Evolutionary conservation across 2,797 vertebrate species (phyloP).

Genomic region (Lacerta agilis): DNA sequence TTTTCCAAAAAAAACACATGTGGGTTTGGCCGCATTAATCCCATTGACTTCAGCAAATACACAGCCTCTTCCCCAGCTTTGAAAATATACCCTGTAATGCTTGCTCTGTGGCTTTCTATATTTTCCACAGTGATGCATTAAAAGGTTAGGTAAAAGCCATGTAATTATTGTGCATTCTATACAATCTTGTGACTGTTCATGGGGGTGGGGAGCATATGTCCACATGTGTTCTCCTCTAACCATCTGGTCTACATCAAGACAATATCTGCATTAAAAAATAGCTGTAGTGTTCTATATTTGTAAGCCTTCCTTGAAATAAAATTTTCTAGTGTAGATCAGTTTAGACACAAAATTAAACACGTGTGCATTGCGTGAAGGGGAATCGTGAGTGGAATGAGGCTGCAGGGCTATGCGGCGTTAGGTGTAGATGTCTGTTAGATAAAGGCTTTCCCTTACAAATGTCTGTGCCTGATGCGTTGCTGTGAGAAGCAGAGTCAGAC

Average conservation of each 20-base stretch:
- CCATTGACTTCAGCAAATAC: constrained; percentile 23
- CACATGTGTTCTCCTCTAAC: not conserved
- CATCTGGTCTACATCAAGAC: constrained; percentile 34
- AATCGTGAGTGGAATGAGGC: not conserved
- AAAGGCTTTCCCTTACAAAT: not conserved
- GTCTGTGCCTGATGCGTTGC: not conserved
- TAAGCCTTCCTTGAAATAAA: constrained; percentile 28
- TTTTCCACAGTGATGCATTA: constrained; percentile 29
- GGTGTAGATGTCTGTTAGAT: not conserved
- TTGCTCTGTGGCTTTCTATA: not conserved
- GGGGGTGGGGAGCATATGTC: constrained; percentile 11
- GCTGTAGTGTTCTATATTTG: constrained; percentile 32
- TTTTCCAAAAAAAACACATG: constrained; percentile 13
- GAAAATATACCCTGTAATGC: constrained; percentile 17
- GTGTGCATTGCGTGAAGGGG: not conserved
- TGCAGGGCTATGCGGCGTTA: not conserved
- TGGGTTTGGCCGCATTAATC: constrained; percentile 25
- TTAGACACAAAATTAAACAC: constrained; percentile 9
- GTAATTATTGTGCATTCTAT: constrained; percentile 36
- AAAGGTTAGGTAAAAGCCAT: constrained; percentile 24
- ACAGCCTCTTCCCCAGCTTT: constrained; percentile 28
- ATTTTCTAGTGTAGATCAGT: constrained; percentile 22
- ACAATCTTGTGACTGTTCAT: constrained; percentile 10
- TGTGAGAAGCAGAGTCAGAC: not conserved
- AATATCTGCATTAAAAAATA: constrained; percentile 43